These are phyloP conservation scores for Strigamia maritima DNA, from an alignment of 2,888 invertebrate genomes.

Conservation along the genomic window DNA sequence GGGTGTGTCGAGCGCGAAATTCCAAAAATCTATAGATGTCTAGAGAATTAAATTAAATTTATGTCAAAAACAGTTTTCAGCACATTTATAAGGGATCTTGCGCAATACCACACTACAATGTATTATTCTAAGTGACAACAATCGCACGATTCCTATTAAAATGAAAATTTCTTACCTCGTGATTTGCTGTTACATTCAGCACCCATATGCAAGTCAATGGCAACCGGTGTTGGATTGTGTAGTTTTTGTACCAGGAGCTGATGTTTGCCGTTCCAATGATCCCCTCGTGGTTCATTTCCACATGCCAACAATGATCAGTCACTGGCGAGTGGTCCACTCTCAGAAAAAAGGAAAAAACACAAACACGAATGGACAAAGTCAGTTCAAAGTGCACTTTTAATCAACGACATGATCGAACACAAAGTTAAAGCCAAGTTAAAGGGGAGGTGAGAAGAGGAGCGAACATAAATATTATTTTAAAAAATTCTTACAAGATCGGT, in stretches of 20 bases:
- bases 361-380: background rate
- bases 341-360: constrained; percentile 36
- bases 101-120: no score
- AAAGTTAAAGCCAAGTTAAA: no score
- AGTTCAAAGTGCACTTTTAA: background rate
- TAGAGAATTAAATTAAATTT: background rate
- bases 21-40: constrained; percentile 60
- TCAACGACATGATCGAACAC: background rate
- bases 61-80: background rate
- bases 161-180: constrained; percentile 59
- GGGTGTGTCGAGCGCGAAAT: constrained; percentile 65
- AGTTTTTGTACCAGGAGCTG: constrained; percentile 56
- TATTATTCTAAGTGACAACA: background rate
- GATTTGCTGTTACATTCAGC: constrained; percentile 61
- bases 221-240: constrained; percentile 58
- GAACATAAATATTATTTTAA: background rate
- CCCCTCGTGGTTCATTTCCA: constrained; percentile 59
- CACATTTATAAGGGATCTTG: background rate
- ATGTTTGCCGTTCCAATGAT: constrained; percentile 61
- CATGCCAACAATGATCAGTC: constrained; percentile 61
- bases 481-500: constrained; percentile 43
- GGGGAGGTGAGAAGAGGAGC: background rate
- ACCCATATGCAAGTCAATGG: constrained; percentile 72
- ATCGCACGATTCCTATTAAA: no score
- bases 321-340: constrained; percentile 57